Base-by-base conservation (phyloP, 2,113 vertebrate genomes). In the Gavialis gangeticus region DNA sequence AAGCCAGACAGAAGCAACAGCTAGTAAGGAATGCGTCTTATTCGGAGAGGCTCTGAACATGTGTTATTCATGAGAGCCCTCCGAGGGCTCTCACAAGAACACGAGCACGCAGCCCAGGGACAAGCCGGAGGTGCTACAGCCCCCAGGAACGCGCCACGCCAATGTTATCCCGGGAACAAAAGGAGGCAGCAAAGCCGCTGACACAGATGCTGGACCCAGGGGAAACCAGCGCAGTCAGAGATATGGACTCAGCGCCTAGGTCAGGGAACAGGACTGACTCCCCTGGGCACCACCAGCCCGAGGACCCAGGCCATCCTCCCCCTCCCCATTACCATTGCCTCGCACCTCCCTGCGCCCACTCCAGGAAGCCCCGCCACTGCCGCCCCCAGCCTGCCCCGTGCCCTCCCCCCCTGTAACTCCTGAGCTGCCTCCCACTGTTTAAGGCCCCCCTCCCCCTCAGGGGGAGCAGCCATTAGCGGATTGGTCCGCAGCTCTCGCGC, bases 201-300 rank as follows among this genome's bases (percentile, higher is more conserved):
- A 96, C 95, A 94, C 1, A 85, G 85, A 91, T 57, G 87, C 94
- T 91, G 89, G 92, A 96, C 94, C 93, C 16, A 92, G 94, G 91
- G 90, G 92, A 91, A 95, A 94, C 96, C 12, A 94, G 90, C 94
- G 96, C 90, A 96, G 93, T 97, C 97, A 97, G 92, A 94, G 92
- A 19, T 93, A 93, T 89, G 87, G 91, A 95, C 93, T 97, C 91
- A 96, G 92, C 82, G 90, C 22, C 96, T 67, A 92, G 93, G 96
- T 59, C 96, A 96, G 7, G 46, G 46, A 46, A 46, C 46, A 46
- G 46, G 46, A 46, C 46, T 46, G 46, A 46, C 46, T 46, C 46
- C 46, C 46, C 46, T 2, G 9, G 8, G 46, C 46, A 9, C 46
- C 46, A 9, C 46, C 46, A 46, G 46, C 46, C 9, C 2, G 7